Evolutionary conservation across 1,140 invertebrate species (phyloP).

Genomic region (Lutraria rhynchaena): DNA sequence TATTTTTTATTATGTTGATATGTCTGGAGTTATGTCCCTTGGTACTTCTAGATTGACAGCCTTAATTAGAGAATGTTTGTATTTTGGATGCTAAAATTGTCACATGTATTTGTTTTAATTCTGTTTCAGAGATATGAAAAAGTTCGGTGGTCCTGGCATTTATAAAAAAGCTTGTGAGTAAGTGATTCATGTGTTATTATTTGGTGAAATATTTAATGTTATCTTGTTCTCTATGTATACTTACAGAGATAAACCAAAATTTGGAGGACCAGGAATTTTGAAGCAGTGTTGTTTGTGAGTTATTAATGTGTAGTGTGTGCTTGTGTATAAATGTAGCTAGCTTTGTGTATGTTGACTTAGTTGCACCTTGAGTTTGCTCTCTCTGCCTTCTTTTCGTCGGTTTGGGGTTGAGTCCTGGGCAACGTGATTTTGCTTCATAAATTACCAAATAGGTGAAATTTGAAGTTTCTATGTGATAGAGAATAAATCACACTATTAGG

Average conservation of each 20-base stretch:
- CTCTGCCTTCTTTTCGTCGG: too few relatives aligned
- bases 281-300: conserved; percentile 81
- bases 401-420: too few relatives aligned
- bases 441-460: too few relatives aligned
- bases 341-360: background rate
- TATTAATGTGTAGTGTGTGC: conserved; percentile 1
- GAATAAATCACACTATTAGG: too few relatives aligned
- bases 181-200: conserved; percentile 55
- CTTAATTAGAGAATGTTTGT: too few relatives aligned
- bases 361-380: too few relatives aligned
- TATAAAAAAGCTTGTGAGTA: conserved; percentile 81
- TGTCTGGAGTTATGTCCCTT: too few relatives aligned
- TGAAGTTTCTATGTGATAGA: too few relatives aligned
- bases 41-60: too few relatives aligned
- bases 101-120: conserved; percentile 53
- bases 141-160: conserved; percentile 79
- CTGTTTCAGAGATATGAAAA: conserved; percentile 79
- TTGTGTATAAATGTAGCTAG: conserved; percentile 13
- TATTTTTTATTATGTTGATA: too few relatives aligned
- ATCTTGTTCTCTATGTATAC: conserved; percentile 1
- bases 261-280: conserved; percentile 76
- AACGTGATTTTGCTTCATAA: too few relatives aligned
- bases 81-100: conserved; percentile 64
- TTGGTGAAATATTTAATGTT: background rate
- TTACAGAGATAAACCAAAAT: conserved; percentile 81